Evolutionary conservation across 2,888 invertebrate species (phyloP).

Genomic region (Agonum fuliginosum): DNA sequence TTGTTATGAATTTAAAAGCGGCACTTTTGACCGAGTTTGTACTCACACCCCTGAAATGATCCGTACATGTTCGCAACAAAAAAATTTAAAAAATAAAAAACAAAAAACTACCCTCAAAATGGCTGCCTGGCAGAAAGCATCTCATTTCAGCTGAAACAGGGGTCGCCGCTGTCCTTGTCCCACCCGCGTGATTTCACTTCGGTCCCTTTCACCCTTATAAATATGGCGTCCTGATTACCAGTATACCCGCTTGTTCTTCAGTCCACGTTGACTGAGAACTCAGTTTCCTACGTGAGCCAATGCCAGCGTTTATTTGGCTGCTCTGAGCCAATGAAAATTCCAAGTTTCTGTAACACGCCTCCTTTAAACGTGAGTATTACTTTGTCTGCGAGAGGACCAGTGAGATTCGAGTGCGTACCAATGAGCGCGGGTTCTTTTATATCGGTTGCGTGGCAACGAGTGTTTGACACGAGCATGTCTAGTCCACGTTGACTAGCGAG

Average conservation of each 20-base stretch:
- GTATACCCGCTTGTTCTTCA: slow-evolving; percentile 72
- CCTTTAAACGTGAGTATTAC: slow-evolving; percentile 69
- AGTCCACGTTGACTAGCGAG: slow-evolving; percentile 72
- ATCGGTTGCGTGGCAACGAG: slow-evolving; percentile 67
- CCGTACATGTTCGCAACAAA: slow-evolving; percentile 72
- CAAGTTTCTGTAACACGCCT: slow-evolving; percentile 65
- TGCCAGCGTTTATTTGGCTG: slow-evolving; percentile 58
- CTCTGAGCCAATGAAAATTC: slow-evolving; percentile 61
- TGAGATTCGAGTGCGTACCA: slow-evolving; percentile 64
- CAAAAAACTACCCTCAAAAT: slow-evolving; percentile 83
- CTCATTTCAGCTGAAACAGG: slow-evolving; percentile 74
- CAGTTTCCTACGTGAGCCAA: slow-evolving; percentile 64
- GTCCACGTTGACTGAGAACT: slow-evolving; percentile 70
- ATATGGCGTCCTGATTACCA: slow-evolving; percentile 75
- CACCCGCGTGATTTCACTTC: slow-evolving; percentile 73
- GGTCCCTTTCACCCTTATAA: slow-evolving; percentile 74
- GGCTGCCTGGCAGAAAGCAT: slow-evolving; percentile 79
- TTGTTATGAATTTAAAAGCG: slow-evolving; percentile 42
- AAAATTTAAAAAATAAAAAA: slow-evolving; percentile 72
- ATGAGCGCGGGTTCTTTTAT: slow-evolving; percentile 65
- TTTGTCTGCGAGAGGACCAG: slow-evolving; percentile 61
- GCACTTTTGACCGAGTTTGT: slow-evolving; percentile 70
- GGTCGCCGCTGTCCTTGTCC: slow-evolving; percentile 73
- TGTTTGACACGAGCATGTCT: slow-evolving; percentile 66
- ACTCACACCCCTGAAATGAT: slow-evolving; percentile 72